Evolutionary conservation across 2,113 vertebrate species (phyloP), one percentile per base, ranked within the genome.

Genomic region (Forbesichthys agassizii): DNA sequence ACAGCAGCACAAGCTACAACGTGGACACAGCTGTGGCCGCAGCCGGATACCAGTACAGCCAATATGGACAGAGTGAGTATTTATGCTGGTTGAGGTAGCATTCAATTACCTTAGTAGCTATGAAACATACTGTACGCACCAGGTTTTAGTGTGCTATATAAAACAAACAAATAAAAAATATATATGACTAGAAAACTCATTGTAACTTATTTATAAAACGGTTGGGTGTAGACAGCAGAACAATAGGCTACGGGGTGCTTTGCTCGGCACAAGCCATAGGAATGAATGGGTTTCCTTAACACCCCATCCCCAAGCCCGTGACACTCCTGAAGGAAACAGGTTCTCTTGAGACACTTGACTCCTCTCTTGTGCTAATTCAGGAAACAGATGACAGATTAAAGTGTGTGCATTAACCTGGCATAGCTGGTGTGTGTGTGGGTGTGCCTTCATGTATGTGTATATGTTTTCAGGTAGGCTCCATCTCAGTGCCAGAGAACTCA

Each of bases 21-120:
- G 92, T 99, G 93, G 97, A 99, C 78, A 96, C 97, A 0, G 94
- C 95, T 0, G 94, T 98, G 75, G 84, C 82, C 80, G 78, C 91
- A 14, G 96, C 96, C 1, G 92, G 96, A 58, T 99, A 98, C 92
- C 97, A 99, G 82, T 99, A 98, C 11, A 93, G 94, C 57, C 97
- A 98, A 85, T 99, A 99, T 0, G 93, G 97, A 53, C 96, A 98
- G 81, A 98, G 97, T 99, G 83, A 98, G 97, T 96, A 10, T 52
- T 52, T 10, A 52, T 52, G 36, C 36, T 42, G 36, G 36, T 5
- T 6, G 7, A 42, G 36, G 36, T 42, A 42, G 36, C 36, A 42
- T 42, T 27, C 27, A 27, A 27, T 27, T 42, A 42, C 5, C 7
- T 42, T 42, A 42, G 36, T 8, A 42, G 36, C 36, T 42, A 42